These are phyloP conservation scores for Porites cylindrica DNA, from an alignment of 92 coral and sea anemone genomes.

Conservation along the genomic window DNA sequence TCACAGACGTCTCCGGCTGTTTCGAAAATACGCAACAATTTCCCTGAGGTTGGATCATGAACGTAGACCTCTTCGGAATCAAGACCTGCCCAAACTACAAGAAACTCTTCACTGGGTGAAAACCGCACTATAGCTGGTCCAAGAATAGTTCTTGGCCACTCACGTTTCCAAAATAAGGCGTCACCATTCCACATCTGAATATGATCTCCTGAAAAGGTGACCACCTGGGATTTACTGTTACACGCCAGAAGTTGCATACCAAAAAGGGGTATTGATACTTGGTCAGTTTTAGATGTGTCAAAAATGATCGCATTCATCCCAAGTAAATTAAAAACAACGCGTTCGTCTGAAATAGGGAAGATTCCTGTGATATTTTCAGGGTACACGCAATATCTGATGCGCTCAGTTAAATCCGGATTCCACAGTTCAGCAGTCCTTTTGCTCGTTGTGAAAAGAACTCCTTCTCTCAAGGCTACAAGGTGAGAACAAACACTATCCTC, in stretches of 20 bases:
- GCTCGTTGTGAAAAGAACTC: background rate
- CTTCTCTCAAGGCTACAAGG: background rate
- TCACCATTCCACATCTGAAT: background rate
- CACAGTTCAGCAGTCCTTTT: background rate
- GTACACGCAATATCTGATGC: background rate
- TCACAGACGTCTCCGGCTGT: rapidly evolving
- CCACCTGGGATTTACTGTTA: constrained; percentile 17
- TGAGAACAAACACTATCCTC: too few species aligned
- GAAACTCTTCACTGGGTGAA: background rate
- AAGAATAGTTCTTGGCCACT: too few species aligned
- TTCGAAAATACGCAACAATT: background rate
- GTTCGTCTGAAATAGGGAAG: background rate
- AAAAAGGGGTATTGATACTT: background rate
- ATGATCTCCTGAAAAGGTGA: background rate
- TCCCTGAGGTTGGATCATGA: background rate
- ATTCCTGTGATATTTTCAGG: background rate
- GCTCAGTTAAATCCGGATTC: background rate
- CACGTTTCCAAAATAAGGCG: background rate
- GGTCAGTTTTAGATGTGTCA: background rate
- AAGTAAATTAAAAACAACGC: background rate
- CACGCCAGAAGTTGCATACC: background rate
- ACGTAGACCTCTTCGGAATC: background rate
- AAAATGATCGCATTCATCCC: background rate
- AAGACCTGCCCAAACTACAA: background rate
- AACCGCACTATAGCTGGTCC: background rate